Evolutionary conservation across 2,113 vertebrate genomes (phyloP), one percentile per base, ranked within the genome.

Genomic region (Anser cygnoides): DNA sequence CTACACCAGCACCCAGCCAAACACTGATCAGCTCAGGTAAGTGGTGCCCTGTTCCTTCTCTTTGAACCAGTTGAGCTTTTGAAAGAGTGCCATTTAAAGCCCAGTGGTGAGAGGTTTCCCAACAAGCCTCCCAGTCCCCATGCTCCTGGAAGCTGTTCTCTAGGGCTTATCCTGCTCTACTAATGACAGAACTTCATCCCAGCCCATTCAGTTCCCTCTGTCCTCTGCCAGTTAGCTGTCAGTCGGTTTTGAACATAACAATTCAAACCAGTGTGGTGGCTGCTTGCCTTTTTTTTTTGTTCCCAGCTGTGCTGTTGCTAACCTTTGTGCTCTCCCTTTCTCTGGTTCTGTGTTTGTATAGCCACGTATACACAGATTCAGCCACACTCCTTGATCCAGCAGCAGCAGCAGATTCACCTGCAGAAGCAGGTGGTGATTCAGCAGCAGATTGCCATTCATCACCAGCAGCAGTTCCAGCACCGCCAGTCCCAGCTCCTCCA

Each of bases 401-500:
- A 98, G 71, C 99, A 99, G 96, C 98, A 98, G 74, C 99, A 99
- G 96, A 98, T 98, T 89, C 98, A 98, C 93, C 96, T 98, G 44
- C 98, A 98, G 90, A 98, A 98, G 91, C 98, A 98, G 93, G 98
- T 98, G 63, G 98, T 98, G 73, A 98, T 98, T 94, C 98, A 98
- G 95, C 98, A 98, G 95, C 98, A 99, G 94, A 98, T 98, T 6
- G 97, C 98, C 95, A 97, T 98, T 95, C 98, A 97, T 97, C 98
- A 98, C 96, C 98, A 99, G 94, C 99, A 98, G 84, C 99, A 99
- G 96, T 98, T 99, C 97, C 98, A 98, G 95, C 99, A 98, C 77
- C 98, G 98, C 28, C 99, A 99, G 67, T 99, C 99, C n/a, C 99
- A 99, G 94, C 98, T 99, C 26, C 98, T 99, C 29, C 98, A 99